Percentiles rank a stretch among this genome's conserved stretches.
Evolutionary conservation across 2,113 vertebrate genomes (phyloP).

Genomic region (Danio rerio): GRCz12tu NC_133190.1:31549501-31550000

Average conservation of each 20-base stretch:
- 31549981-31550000: constrained; percentile 58
- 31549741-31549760: constrained; percentile 23
- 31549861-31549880: constrained; percentile 21
- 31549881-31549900: constrained; percentile 36
- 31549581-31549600: background rate
- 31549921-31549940: constrained; percentile 22
- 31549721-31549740: constrained; percentile 27
- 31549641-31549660: background rate
- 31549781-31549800: background rate
- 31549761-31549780: background rate
- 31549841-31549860: constrained; percentile 33
- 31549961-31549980: background rate
- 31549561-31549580: background rate
- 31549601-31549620: background rate
- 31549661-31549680: background rate
- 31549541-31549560: background rate
- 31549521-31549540: background rate
- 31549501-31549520: no score
- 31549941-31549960: constrained; percentile 16
- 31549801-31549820: constrained; percentile 6
- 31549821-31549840: background rate
- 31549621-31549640: background rate
- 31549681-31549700: background rate
- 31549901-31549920: constrained; percentile 22
- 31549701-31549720: background rate